Evolutionary conservation across 2,113 vertebrate genomes (phyloP).

Genomic region (Lepus timidus): DNA sequence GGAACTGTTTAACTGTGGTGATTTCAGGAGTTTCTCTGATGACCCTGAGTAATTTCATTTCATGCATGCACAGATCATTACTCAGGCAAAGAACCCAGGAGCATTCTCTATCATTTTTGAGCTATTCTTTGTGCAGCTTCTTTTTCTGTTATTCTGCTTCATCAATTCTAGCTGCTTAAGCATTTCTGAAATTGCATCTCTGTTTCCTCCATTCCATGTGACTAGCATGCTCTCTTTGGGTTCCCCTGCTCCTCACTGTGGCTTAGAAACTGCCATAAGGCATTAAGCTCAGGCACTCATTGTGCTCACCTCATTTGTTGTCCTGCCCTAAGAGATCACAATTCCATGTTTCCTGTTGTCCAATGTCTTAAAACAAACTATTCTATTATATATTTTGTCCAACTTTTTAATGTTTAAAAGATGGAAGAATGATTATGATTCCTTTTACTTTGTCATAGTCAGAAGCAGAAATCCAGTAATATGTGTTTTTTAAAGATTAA

Average conservation of each 20-base stretch:
- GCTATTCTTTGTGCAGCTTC: neutral
- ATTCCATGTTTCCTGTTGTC: neutral
- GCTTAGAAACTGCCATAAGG: neutral
- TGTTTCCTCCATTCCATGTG: neutral
- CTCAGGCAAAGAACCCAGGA: neutral
- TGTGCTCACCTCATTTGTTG: neutral
- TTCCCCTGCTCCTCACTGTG: fast-evolving
- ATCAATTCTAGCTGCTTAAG: neutral
- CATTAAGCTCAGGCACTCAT: neutral
- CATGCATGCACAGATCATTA: fast-evolving
- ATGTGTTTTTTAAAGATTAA: neutral
- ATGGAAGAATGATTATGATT: neutral
- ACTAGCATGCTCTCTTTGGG: neutral
- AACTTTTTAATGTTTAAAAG: slow-evolving; percentile 21
- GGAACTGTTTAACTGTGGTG: neutral
- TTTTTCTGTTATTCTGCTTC: neutral
- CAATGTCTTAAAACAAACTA: neutral
- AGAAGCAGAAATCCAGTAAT: neutral
- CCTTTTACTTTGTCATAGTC: neutral
- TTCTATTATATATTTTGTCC: neutral
- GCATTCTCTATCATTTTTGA: fast-evolving
- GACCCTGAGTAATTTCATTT: neutral
- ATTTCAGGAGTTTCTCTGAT: neutral
- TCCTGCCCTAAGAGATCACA: neutral
- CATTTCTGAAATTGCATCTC: neutral